phyloP scores from a whole-genome alignment of 2,797 vertebrate genomes.

The Chloroceryle amazona region DNA sequence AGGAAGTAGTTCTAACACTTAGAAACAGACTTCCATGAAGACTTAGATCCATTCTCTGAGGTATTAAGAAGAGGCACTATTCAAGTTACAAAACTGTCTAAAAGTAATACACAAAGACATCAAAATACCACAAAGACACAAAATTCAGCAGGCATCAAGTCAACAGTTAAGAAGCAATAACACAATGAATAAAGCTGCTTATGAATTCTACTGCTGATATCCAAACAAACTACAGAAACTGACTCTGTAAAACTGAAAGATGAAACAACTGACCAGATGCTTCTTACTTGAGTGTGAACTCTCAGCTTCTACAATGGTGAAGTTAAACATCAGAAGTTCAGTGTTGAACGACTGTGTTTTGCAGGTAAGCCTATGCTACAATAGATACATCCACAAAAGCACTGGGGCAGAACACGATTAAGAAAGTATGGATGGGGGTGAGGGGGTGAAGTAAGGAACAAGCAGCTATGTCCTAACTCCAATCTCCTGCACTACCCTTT shows the following conservation, averaged over 20 bases:
- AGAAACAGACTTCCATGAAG: neutral
- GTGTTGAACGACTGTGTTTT: neutral
- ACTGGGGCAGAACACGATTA: neutral
- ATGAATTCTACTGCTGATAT: neutral
- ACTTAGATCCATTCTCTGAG: neutral
- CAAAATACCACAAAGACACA: neutral
- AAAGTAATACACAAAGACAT: neutral
- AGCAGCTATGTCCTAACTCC: neutral
- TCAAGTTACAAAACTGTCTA: neutral
- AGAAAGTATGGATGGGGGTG: too few relatives aligned
- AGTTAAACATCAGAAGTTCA: neutral
- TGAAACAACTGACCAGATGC: neutral
- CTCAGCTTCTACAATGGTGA: neutral
- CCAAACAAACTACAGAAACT: neutral
- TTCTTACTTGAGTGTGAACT: neutral
- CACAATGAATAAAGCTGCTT: neutral
- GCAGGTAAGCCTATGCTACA: neutral
- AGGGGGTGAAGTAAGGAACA: neutral
- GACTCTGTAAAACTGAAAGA: neutral
- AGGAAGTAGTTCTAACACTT: neutral
- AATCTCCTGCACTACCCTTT: neutral
- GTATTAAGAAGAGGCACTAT: neutral
- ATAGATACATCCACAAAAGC: fast-evolving
- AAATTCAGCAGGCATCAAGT: neutral
- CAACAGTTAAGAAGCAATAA: neutral